Percentiles rank a stretch among this genome's conserved stretches.
phyloP scores from a whole-genome alignment of 2,888 invertebrate species.

The Orchestes rusci region DNA sequence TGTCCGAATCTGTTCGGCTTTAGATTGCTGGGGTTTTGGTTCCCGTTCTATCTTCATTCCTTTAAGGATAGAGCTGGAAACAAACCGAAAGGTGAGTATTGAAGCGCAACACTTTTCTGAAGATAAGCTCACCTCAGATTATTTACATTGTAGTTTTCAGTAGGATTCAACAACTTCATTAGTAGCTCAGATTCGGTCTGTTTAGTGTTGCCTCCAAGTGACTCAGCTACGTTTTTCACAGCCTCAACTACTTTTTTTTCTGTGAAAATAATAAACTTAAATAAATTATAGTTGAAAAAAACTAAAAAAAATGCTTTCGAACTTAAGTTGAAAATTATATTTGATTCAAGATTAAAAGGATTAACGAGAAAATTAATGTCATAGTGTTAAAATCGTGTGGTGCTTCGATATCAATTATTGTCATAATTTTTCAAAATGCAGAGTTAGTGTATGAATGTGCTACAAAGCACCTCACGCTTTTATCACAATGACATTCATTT shows the following conservation, averaged over 20 bases:
- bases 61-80: conserved; percentile 59
- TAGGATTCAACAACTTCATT: conserved; percentile 54
- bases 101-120: background rate
- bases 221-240: conserved; percentile 64
- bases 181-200: conserved; percentile 69
- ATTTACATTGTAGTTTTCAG: conserved; percentile 5
- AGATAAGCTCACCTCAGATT: background rate
- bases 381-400: too few relatives aligned
- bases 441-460: too few relatives aligned
- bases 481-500: too few relatives aligned
- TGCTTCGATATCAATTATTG: too few relatives aligned
- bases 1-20: conserved; percentile 50
- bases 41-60: conserved; percentile 71
- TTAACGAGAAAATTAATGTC: too few relatives aligned
- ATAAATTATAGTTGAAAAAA: too few relatives aligned
- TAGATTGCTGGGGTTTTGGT: conserved; percentile 40
- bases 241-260: conserved; percentile 51
- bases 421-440: too few relatives aligned
- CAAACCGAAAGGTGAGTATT: background rate
- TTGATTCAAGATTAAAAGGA: background rate
- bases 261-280: conserved; percentile 12
- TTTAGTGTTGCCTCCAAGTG: conserved; percentile 58
- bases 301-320: too few relatives aligned
- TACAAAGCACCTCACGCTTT: too few relatives aligned
- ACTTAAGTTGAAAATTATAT: background rate